These are phyloP conservation scores for Megastigmus dorsalis DNA, from an alignment of 2,888 invertebrate genomes.

Conservation along the genomic window DNA sequence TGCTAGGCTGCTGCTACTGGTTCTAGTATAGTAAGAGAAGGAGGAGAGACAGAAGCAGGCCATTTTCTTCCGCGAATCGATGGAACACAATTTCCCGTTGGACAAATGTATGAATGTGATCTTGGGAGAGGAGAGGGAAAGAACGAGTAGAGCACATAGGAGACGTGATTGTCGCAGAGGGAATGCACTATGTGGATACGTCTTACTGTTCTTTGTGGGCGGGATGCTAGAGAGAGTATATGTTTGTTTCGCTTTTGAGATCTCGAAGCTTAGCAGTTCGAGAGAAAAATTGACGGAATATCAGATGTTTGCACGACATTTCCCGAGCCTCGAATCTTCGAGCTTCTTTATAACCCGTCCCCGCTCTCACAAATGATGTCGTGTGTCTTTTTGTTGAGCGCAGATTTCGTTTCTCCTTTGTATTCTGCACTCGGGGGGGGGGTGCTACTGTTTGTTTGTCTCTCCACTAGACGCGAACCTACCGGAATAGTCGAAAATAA, in stretches of 20 bases:
- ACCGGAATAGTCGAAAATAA: too few relatives aligned
- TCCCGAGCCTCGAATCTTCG: background rate
- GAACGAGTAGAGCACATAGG: background rate
- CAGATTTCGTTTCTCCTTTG: too few relatives aligned
- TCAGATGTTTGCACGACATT: background rate
- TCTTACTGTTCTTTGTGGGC: slow-evolving; percentile 1
- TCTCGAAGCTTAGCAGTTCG: background rate
- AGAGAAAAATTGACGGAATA: slow-evolving; percentile 34
- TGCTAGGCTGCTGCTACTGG: background rate
- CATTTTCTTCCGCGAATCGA: slow-evolving; percentile 38
- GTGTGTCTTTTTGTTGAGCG: too few relatives aligned
- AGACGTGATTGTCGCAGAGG: too few relatives aligned
- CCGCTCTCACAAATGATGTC: too few relatives aligned
- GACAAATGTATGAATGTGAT: slow-evolving; percentile 15
- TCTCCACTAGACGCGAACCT: too few relatives aligned
- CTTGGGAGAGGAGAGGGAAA: slow-evolving; percentile 1
- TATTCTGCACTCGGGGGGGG: too few relatives aligned
- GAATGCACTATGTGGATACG: too few relatives aligned
- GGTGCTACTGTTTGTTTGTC: too few relatives aligned
- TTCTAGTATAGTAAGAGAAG: too few relatives aligned
- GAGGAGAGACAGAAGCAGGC: slow-evolving; percentile 27
- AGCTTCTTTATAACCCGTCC: too few relatives aligned
- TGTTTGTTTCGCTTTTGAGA: slow-evolving; percentile 26
- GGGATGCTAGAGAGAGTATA: too few relatives aligned
- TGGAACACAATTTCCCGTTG: slow-evolving; percentile 36